Percentiles rank a stretch among this genome's conserved stretches.
phyloP scores from a whole-genome alignment of 2,888 invertebrate genomes.

The Eilema sororculum region DNA sequence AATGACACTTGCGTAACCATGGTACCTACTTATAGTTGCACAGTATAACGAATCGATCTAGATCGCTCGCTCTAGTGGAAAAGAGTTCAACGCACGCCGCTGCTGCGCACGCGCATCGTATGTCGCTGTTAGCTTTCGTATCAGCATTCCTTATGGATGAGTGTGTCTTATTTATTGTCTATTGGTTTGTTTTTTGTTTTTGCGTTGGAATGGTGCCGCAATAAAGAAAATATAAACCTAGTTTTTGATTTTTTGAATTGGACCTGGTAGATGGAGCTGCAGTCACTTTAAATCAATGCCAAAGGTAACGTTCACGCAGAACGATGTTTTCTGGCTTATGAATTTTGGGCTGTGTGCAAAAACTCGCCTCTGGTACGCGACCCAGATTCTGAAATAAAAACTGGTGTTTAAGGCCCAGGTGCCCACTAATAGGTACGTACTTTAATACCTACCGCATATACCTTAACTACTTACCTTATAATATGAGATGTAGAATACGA shows the following conservation, averaged over 20 bases:
- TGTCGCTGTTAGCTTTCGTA: constrained; percentile 40
- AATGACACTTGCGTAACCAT: constrained; percentile 76
- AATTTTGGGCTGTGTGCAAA: too few species aligned
- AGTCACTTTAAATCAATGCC: not conserved
- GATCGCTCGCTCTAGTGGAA: constrained; percentile 59
- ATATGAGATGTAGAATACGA: too few species aligned
- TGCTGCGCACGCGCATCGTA: constrained; percentile 47
- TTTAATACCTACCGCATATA: too few species aligned
- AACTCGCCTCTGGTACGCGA: too few species aligned
- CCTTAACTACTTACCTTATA: too few species aligned
- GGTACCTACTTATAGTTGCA: constrained; percentile 54
- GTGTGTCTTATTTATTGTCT: constrained; percentile 23
- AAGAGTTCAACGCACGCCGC: constrained; percentile 67
- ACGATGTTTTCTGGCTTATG: too few species aligned
- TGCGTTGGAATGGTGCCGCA: not conserved
- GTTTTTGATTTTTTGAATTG: not conserved
- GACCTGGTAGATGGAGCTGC: not conserved
- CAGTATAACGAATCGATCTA: constrained; percentile 56
- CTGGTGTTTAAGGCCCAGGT: too few species aligned
- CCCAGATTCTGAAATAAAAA: too few species aligned
- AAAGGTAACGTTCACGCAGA: too few species aligned
- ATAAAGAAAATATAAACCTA: not conserved
- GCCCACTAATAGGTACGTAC: too few species aligned
- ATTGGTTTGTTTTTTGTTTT: not conserved
- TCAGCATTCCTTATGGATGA: constrained; percentile 37